Evolutionary conservation across 2,888 invertebrate genomes (phyloP), one percentile per base, ranked within the genome.

Genomic region (Zele albiditarsus): DNA sequence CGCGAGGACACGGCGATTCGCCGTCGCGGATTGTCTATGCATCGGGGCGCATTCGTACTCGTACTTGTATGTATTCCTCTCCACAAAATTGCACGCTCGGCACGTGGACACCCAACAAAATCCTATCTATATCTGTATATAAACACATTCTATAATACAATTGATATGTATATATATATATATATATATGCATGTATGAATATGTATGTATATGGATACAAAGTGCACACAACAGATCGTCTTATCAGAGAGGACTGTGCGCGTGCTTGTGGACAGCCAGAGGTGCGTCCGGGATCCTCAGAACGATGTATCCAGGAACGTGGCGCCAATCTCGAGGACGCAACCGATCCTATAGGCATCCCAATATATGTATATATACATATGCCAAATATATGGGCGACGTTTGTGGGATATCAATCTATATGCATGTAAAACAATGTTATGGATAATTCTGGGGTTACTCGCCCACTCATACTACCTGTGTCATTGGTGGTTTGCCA

Each of bases 1-100:
- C 71, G 46, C 20, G 25, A 71, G 71, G 62, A 71, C 62, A 16
- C 38, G 58, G 25, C 33, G 69, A 69, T 62, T 71, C 71, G 71
- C 62, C 62, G 62, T 42, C 71, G 46, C 42, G 33, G 6, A 8
- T 38, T 63, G 33, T 38, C 20, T 60, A 62, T 71, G 71, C 71
- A 71, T 14, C 62, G 42, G 62, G 62, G 71, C 68, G 68, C 46
- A 53, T 68, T 68, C 68, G n/a, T 53, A 20, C 20, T n/a, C 23
- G 8, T 20, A 27, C 31, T 60, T 62, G 71, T 71, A 23, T 53
- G 14, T 14, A 38, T 38, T 20, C 62, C 25, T 31, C 53, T 46
- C 46, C 53, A 28, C 33, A 28, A 46, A 62, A 71, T 62, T 27
- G 46, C 68, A 53, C 23, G 27, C 31, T 20, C 23, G 69, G 58